Conservation (phyloP, 2,797 vertebrate genomes). For the Oreortyx pictus region DNA sequence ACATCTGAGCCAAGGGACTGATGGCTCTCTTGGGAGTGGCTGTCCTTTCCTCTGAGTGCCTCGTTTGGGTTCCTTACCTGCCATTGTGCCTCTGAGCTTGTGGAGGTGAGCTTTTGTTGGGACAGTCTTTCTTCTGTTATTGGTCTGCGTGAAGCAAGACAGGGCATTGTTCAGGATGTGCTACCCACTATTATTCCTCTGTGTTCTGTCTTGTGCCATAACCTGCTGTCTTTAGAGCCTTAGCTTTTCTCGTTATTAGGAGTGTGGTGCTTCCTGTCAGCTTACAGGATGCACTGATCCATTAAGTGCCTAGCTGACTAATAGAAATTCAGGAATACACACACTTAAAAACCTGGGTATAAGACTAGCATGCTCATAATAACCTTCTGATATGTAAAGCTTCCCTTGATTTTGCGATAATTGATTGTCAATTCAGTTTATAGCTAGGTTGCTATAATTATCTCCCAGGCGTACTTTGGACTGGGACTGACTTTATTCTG, state of each 20-base stretch:
- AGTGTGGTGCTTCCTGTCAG: background rate
- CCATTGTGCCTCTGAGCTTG: background rate
- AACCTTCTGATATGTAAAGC: background rate
- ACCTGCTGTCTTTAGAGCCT: background rate
- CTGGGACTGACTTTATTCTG: background rate
- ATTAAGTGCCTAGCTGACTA: background rate
- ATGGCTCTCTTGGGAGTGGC: background rate
- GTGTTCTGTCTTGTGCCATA: background rate
- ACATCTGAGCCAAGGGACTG: background rate
- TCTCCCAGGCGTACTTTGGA: background rate
- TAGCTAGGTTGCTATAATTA: background rate
- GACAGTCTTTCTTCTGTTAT: background rate
- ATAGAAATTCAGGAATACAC: background rate
- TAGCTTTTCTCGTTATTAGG: background rate
- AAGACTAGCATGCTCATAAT: background rate
- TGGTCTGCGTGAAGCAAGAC: background rate
- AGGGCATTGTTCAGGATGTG: background rate
- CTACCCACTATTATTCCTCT: background rate
- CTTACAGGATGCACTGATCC: background rate
- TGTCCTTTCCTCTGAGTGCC: background rate
- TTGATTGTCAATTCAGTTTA: background rate
- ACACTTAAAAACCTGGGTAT: background rate
- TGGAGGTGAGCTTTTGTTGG: background rate
- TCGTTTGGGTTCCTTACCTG: background rate
- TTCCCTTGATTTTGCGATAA: background rate